Conservation (phyloP, 2,113 vertebrate species). For the Plectropomus leopardus region DNA sequence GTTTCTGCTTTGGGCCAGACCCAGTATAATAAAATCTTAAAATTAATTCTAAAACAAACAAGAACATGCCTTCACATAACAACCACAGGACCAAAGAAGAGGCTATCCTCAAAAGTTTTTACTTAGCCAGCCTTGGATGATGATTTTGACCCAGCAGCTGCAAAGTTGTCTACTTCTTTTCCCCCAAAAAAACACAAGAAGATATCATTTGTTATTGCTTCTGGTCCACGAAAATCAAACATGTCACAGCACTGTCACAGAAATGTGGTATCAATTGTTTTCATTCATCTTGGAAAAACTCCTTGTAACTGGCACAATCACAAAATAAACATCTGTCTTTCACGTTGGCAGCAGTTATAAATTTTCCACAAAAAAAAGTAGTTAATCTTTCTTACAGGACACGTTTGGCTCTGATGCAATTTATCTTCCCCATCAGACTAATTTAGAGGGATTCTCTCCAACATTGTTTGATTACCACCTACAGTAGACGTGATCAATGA, state of each 20-base stretch:
- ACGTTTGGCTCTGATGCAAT: slow-evolving; percentile 42
- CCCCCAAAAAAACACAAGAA: neutral
- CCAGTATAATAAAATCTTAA: no score
- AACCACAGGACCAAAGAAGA: neutral
- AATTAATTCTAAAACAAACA: no score
- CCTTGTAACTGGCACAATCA: slow-evolving; percentile 46
- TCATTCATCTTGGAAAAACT: slow-evolving; percentile 43
- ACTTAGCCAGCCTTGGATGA: neutral
- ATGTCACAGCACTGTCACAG: neutral
- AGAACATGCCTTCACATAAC: neutral
- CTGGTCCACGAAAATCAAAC: slow-evolving; percentile 16
- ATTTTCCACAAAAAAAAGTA: slow-evolving; percentile 41
- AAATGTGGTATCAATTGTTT: slow-evolving; percentile 20
- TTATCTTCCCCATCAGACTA: slow-evolving; percentile 46
- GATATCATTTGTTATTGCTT: slow-evolving; percentile 1
- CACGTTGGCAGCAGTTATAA: slow-evolving; percentile 45
- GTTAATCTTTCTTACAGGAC: slow-evolving; percentile 60
- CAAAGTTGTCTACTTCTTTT: neutral
- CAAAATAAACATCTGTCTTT: slow-evolving; percentile 66
- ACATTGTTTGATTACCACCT: slow-evolving; percentile 33
- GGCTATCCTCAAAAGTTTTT: neutral
- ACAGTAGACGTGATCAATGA: slow-evolving; percentile 9
- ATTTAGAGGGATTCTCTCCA: slow-evolving; percentile 37
- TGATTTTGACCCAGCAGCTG: neutral
- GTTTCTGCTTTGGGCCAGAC: no score